A percentile compares a stretch with the other conserved stretches of the same genome.
These are phyloP conservation scores for Hirundo rustica DNA, from an alignment of 2,797 vertebrate genomes.

Conservation along the genomic window DNA sequence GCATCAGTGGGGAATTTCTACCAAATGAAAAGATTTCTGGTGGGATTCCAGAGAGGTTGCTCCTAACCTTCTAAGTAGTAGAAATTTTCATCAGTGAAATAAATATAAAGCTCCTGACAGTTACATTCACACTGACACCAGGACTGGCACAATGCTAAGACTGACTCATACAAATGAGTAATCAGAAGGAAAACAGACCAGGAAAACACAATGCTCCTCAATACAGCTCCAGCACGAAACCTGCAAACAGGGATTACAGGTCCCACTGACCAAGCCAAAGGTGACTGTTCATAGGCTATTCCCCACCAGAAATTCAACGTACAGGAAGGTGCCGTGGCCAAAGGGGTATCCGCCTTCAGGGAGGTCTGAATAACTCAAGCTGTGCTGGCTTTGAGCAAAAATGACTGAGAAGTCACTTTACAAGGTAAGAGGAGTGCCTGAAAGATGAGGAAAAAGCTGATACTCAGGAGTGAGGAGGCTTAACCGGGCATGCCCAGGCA, in stretches of 20 bases:
- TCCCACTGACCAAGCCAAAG: neutral
- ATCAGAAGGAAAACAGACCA: neutral
- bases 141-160: neutral
- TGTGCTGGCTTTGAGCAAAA: neutral
- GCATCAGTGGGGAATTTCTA: constrained; percentile 8
- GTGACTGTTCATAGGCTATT: neutral
- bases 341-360: neutral
- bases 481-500: neutral
- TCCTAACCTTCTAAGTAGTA: neutral
- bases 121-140: neutral
- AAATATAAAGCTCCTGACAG: neutral
- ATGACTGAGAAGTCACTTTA: neutral
- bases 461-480: neutral
- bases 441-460: neutral
- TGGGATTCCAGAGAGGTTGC: neutral
- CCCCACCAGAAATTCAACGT: neutral
- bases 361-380: neutral
- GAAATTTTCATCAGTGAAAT: neutral
- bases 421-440: neutral
- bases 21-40: constrained; percentile 28
- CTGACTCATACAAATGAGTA: neutral
- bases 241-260: neutral
- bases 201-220: neutral
- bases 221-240: neutral
- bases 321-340: neutral